Percentiles rank a stretch among this genome's conserved stretches.
These are phyloP conservation scores for Epiperipatus broadwayi DNA, from an alignment of 2,888 invertebrate genomes.

Conservation along the genomic window DNA sequence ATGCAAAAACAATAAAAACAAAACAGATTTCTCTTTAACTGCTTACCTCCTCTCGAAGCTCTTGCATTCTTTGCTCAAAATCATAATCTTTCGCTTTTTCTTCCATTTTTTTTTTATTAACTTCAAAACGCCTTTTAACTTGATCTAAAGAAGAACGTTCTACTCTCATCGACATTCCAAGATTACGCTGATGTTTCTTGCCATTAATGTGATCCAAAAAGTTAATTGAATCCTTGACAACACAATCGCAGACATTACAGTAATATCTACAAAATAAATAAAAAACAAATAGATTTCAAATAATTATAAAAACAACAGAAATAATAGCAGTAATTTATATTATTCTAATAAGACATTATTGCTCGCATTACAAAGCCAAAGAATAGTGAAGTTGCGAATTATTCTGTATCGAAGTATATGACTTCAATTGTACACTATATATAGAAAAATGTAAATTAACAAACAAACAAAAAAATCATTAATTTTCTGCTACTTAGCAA, in stretches of 20 bases:
- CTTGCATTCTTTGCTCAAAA: slow-evolving; percentile 66
- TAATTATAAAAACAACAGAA: not conserved
- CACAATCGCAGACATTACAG: slow-evolving; percentile 99
- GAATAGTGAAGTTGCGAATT: too few species aligned
- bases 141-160: slow-evolving; percentile 85
- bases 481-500: too few species aligned
- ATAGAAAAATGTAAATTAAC: too few species aligned
- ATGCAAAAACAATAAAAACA: too few species aligned
- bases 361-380: too few species aligned
- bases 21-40: too few species aligned
- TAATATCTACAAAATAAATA: slow-evolving; percentile 46
- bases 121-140: slow-evolving; percentile 72
- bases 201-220: slow-evolving; percentile 99
- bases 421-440: too few species aligned
- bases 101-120: slow-evolving; percentile 79
- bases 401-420: too few species aligned
- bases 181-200: slow-evolving; percentile 93
- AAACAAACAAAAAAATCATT: too few species aligned
- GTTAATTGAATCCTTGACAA: slow-evolving; percentile 98
- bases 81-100: slow-evolving; percentile 93
- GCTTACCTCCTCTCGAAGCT: slow-evolving; percentile 71
- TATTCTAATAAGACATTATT: not conserved
- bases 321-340: not conserved
- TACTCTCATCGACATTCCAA: slow-evolving; percentile 97
- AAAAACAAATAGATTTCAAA: slow-evolving; percentile 8